Evolutionary conservation across 2,888 invertebrate genomes (phyloP).

Genomic region (Dynastes maya): DNA sequence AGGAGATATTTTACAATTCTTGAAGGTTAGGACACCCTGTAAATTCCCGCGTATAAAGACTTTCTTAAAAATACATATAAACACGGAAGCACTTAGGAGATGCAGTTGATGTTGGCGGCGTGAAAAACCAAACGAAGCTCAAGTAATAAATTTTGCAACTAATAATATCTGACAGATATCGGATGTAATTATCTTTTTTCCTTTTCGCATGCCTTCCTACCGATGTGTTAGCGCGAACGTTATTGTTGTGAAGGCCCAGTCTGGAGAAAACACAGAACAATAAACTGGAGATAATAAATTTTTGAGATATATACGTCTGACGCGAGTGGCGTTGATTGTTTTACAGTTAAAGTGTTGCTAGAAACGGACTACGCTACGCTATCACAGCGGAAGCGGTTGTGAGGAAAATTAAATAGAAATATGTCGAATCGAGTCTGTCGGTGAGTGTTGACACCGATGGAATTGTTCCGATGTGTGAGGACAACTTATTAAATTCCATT

Average conservation of each 20-base stretch:
- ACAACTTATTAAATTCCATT: conserved; percentile 32
- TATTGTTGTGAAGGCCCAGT: not conserved
- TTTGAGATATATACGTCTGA: conserved; percentile 46
- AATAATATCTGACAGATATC: conserved; percentile 39
- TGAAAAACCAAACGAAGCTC: not conserved
- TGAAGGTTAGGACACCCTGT: no score
- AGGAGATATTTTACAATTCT: no score
- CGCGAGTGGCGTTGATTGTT: conserved; percentile 40
- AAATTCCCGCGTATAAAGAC: no score
- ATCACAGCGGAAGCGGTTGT: not conserved
- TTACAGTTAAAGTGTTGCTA: conserved; percentile 40
- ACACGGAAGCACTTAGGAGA: no score
- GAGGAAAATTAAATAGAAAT: conserved; percentile 38
- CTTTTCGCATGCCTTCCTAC: not conserved
- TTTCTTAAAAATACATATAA: no score
- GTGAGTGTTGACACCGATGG: not conserved
- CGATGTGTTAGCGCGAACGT: not conserved
- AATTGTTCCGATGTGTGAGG: not conserved
- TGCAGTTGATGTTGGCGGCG: no score
- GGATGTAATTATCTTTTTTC: conserved; percentile 40
- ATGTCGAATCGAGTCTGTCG: not conserved
- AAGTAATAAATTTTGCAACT: conserved; percentile 32
- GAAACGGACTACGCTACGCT: conserved; percentile 7
- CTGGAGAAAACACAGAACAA: conserved; percentile 27
- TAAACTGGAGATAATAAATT: conserved; percentile 42